A percentile compares a stretch with the other conserved stretches of the same genome.
Evolutionary conservation across 2,888 invertebrate species (phyloP).

Genomic region (Drosophila maculinotata): DNA sequence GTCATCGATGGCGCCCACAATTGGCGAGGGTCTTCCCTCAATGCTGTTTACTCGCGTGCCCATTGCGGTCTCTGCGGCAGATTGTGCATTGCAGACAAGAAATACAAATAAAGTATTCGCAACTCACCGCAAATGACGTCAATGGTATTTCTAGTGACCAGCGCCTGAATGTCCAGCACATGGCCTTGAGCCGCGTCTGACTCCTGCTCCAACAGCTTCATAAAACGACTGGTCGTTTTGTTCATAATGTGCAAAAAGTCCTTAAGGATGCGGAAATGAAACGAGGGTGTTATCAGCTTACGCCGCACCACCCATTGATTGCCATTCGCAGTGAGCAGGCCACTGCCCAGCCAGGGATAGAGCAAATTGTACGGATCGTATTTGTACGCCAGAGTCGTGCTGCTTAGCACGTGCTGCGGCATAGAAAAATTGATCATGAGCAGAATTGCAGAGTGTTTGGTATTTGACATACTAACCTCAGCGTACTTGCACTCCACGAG

Average conservation of each 20-base stretch:
- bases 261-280: slow-evolving; percentile 77
- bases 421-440: neutral
- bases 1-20: slow-evolving; percentile 85
- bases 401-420: slow-evolving; percentile 71
- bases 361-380: slow-evolving; percentile 82
- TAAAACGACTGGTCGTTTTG: slow-evolving; percentile 85
- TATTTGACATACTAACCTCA: slow-evolving; percentile 46
- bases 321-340: slow-evolving; percentile 84
- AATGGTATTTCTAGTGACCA: slow-evolving; percentile 85
- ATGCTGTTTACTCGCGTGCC: slow-evolving; percentile 65
- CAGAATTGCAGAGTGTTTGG: no score
- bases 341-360: slow-evolving; percentile 85
- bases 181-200: slow-evolving; percentile 47
- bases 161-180: slow-evolving; percentile 85
- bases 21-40: slow-evolving; percentile 51
- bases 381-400: slow-evolving; percentile 85
- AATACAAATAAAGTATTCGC: neutral
- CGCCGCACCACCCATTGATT: slow-evolving; percentile 85
- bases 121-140: slow-evolving; percentile 83
- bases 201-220: slow-evolving; percentile 67
- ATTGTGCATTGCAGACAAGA: neutral
- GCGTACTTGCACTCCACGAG: slow-evolving; percentile 48
- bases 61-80: slow-evolving; percentile 63
- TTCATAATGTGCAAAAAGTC: slow-evolving; percentile 83
- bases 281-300: slow-evolving; percentile 86